Evolutionary conservation across 2,888 invertebrate species (phyloP), one percentile per base, ranked within the genome.

Genomic region (Habrosyne pyritoides): DNA sequence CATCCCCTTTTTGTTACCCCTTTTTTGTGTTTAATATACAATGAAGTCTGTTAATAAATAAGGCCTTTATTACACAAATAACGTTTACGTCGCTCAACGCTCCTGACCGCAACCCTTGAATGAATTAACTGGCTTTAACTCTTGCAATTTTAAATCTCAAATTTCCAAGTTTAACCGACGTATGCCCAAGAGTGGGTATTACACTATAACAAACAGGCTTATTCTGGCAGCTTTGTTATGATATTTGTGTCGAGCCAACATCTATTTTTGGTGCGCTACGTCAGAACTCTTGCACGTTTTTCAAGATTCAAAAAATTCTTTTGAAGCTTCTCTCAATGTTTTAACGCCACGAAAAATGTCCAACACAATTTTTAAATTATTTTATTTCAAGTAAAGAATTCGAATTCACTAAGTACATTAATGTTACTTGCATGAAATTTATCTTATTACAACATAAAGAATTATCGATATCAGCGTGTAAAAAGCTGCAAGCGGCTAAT

Each of bases 1-100:
- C 28, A 50, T 50, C 57, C 59, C 56, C 53, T 64, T 65, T 61
- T 56, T 60, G 61, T 60, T 62, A 50, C 57, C 60, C 63, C 61
- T 68, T 69, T 33, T 73, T 68, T 67, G 59, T 61, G 66, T 67
- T n/a, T 63, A 70, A 71, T 73, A 53, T 63, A 62, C 64, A 77
- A 71, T 53, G 58, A 64, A 58, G 60, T 57, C 63, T 63, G 65
- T 75, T 63, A 74, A 76, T 76, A 73, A 74, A 71, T 69, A 67
- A 74, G 54, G 54, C 54, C 56, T 67, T 66, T 75, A 67, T 69
- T 67, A 65, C 66, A 73, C 67, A 73, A 71, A 68, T 68, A 72
- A 70, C 65, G 60, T 64, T 75, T 62, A 63, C 71, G 66, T 73
- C 63, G 53, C 57, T 66, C 63, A 63, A 56, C 54, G 61, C 58